A percentile compares a stretch with the other conserved stretches of the same genome.
Evolutionary conservation across 2,113 vertebrate genomes (phyloP).

Genomic region (Halcyon senegalensis): DNA sequence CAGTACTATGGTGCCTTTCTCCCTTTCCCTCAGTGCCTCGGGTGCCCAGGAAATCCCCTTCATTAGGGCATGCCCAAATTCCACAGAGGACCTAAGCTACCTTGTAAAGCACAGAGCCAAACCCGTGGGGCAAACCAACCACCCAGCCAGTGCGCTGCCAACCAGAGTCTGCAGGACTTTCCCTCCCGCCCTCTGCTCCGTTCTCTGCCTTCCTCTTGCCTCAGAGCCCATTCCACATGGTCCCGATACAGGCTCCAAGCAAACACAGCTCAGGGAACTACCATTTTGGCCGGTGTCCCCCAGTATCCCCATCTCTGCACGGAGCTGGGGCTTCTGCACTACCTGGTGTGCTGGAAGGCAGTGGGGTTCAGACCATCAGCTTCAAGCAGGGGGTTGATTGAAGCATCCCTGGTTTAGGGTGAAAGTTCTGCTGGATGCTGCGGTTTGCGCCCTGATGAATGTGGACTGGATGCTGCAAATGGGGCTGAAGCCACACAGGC

Average conservation of each 20-base stretch:
- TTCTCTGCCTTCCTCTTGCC: background rate
- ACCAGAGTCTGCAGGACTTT: background rate
- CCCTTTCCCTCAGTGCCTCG: background rate
- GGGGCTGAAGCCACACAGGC: fast-evolving
- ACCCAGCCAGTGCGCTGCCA: background rate
- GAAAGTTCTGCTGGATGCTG: background rate
- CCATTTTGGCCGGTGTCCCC: background rate
- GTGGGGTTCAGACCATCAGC: background rate
- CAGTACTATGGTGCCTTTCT: background rate
- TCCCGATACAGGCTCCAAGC: fast-evolving
- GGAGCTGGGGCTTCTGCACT: background rate
- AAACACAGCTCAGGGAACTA: background rate
- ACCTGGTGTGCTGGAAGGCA: background rate
- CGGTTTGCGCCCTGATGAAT: background rate
- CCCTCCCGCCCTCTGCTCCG: background rate
- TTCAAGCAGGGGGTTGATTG: background rate
- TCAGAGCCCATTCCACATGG: background rate
- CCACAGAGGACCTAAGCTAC: background rate
- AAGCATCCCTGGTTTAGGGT: background rate
- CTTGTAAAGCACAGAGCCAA: background rate
- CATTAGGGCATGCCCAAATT: background rate
- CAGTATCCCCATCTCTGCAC: background rate
- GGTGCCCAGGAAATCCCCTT: background rate
- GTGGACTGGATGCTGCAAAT: background rate
- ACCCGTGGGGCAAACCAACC: background rate